A percentile compares a stretch with the other conserved stretches of the same genome.
Evolutionary conservation across 2,797 vertebrate genomes (phyloP).

Genomic region (Parauchenoglanis ngamensis): DNA sequence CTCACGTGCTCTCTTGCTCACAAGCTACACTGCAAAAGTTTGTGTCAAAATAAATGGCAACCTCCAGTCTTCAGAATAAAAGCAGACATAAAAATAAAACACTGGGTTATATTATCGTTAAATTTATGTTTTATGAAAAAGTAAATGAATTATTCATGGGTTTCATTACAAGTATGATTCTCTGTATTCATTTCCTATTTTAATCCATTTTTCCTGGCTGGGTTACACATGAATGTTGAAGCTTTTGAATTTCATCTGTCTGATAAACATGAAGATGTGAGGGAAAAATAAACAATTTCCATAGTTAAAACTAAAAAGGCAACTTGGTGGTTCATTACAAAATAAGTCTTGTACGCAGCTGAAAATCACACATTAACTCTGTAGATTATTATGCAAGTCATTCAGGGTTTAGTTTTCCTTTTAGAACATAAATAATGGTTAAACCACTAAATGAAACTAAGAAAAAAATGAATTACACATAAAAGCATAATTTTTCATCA

Average conservation of each 20-base stretch:
- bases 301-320: not conserved
- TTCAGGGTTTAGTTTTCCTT: not conserved
- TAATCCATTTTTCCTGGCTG: no score
- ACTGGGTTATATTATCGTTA: no score
- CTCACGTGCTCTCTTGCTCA: no score
- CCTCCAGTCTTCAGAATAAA: no score
- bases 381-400: conserved; percentile 2
- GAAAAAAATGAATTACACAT: not conserved
- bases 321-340: not conserved
- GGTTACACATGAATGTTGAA: not conserved
- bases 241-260: not conserved
- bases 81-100: no score
- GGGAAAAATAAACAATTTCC: not conserved
- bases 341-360: not conserved
- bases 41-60: no score
- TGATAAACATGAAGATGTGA: not conserved
- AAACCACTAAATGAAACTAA: not conserved
- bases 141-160: no score
- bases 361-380: not conserved
- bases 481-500: not conserved
- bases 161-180: no score
- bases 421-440: not conserved
- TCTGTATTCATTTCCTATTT: no score
- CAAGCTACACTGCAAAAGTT: no score
- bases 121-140: no score